Evolutionary conservation across 1,140 invertebrate genomes (phyloP).

Genomic region (Drosophila subobscura): DNA sequence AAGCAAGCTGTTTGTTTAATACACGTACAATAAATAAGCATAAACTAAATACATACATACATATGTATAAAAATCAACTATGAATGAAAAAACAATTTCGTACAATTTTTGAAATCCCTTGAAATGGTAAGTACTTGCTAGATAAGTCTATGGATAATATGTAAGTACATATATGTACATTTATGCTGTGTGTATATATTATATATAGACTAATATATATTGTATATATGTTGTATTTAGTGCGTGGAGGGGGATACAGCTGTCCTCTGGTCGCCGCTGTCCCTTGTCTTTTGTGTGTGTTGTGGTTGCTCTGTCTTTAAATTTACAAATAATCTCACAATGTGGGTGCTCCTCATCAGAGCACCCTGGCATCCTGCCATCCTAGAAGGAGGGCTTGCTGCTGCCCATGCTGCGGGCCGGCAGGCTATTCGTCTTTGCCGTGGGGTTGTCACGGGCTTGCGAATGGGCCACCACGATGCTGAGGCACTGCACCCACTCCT

Average conservation of each 20-base stretch:
- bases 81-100: slow-evolving; percentile 72
- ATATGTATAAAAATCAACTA: slow-evolving; percentile 68
- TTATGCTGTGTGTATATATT: slow-evolving; percentile 37
- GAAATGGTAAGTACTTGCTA: slow-evolving; percentile 65
- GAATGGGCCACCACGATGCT: slow-evolving; percentile 94
- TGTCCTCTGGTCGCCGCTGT: slow-evolving; percentile 41
- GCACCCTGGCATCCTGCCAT: slow-evolving; percentile 10
- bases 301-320: slow-evolving; percentile 66
- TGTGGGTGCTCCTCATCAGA: slow-evolving; percentile 23
- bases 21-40: slow-evolving; percentile 79
- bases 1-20: slow-evolving; percentile 77
- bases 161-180: slow-evolving; percentile 33
- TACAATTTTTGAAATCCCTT: slow-evolving; percentile 77
- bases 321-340: slow-evolving; percentile 81
- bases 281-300: slow-evolving; percentile 52
- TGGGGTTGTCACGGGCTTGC: slow-evolving; percentile 87
- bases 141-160: slow-evolving; percentile 61
- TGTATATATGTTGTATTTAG: too few relatives aligned
- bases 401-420: slow-evolving; percentile 85
- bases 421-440: slow-evolving; percentile 87
- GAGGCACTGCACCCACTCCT: slow-evolving; percentile 96
- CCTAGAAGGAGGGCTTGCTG: slow-evolving; percentile 81
- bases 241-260: slow-evolving; percentile 15
- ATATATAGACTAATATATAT: slow-evolving; percentile 34
- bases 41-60: slow-evolving; percentile 57